Conservation (phyloP, 2,888 invertebrate species). For the Cantharis nigra region DNA sequence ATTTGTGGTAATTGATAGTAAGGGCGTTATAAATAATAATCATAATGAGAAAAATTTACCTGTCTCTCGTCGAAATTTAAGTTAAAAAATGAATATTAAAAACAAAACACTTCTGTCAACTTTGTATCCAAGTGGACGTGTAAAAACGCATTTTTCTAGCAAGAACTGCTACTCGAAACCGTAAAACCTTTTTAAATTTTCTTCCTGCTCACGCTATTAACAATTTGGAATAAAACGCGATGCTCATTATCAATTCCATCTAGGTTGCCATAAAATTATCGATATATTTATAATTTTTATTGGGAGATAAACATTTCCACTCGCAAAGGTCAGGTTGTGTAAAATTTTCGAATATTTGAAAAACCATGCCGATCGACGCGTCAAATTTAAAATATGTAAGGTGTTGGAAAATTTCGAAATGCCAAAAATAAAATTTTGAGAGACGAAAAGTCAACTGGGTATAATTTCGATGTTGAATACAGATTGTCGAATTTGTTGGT, state of each 20-base stretch:
- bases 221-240: neutral
- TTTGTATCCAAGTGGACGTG: neutral
- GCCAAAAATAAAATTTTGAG: neutral
- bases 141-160: neutral
- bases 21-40: neutral
- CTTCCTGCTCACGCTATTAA: neutral
- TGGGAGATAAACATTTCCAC: neutral
- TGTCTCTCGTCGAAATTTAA: neutral
- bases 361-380: neutral
- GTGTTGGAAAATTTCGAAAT: neutral
- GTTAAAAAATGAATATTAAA: neutral
- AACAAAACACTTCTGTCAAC: neutral
- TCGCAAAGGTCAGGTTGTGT: neutral
- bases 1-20: neutral
- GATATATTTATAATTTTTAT: neutral
- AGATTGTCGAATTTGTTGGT: neutral
- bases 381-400: neutral
- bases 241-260: neutral
- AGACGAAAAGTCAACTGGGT: neutral
- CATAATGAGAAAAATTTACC: neutral
- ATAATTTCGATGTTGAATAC: neutral
- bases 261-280: neutral
- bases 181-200: neutral
- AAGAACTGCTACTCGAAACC: neutral
- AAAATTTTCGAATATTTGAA: neutral